Evolutionary conservation across 1,140 invertebrate genomes (phyloP), one percentile per base, ranked within the genome.

Genomic region (Temnothorax curvispinosus): DNA sequence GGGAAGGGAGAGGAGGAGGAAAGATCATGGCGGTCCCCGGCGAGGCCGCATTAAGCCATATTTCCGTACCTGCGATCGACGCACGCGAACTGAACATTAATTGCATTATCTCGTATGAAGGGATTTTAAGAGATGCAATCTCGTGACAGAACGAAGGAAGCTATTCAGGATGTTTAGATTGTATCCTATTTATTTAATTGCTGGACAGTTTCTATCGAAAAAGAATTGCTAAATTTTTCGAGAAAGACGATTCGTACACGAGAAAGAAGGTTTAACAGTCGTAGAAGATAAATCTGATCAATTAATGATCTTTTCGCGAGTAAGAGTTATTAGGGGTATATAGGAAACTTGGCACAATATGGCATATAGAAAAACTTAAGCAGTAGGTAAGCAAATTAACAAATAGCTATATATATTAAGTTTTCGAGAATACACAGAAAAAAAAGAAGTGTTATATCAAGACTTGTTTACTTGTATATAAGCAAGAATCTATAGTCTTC

Each of bases 31-130:
- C 80, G 77, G 76, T 86, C 74, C 88, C 71, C 47, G 71, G 54
- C 71, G 78, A 90, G 81, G 81, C 75, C 75, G 71, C 85, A 89
- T 91, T 80, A 91, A 91, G 78, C 84, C 87, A 87, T 86, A 82
- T 91, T 91, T 91, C 87, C 87, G 88, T 86, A 89, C 88, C 74
- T 72, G 52, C 52, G 41, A 74, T 72, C 67, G 80, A 74, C 32
- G 27, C 75, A 60, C 56, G 13, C 65, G 15, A 81, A 56, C 44
- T n/a, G 41, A 7, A 13, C 58, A 74, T 35, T 82, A 74, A 74
- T 58, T 60, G 38, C 6, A 58, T 74, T 74, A 74, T 44, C 58
- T 9, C 21, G 38, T 13, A 7, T 15, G 7, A 27, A 38, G 32
- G 18, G 13, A 27, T 27, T 27, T 18, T 44, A 4, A 54, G 54